Conservation (phyloP, 2,888 invertebrate species). For the Scaptomyza polygonia region DNA sequence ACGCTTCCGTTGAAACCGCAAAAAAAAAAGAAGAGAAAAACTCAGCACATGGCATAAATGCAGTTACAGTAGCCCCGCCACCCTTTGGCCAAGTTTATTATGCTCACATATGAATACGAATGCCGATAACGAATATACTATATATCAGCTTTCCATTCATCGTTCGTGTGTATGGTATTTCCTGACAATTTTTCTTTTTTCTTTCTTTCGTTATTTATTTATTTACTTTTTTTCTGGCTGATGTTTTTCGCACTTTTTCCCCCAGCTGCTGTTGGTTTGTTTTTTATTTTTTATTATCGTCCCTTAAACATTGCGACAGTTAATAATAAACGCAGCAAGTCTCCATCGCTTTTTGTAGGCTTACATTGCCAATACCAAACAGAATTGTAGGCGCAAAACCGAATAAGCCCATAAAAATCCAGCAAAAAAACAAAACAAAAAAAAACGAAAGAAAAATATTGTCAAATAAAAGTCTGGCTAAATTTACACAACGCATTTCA, state of each 20-base stretch:
- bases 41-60: constrained; percentile 23
- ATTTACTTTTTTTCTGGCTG: too few relatives aligned
- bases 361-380: constrained; percentile 27
- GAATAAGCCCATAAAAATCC: constrained; percentile 58
- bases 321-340: constrained; percentile 71
- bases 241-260: constrained; percentile 32
- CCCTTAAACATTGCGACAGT: constrained; percentile 68
- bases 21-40: too few relatives aligned
- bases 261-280: constrained; percentile 21
- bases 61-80: constrained; percentile 15
- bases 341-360: constrained; percentile 14
- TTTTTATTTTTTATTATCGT: too few relatives aligned
- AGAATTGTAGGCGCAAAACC: constrained; percentile 37
- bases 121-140: constrained; percentile 1
- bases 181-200: constrained; percentile 52
- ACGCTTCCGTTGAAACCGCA: constrained; percentile 26
- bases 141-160: constrained; percentile 35
- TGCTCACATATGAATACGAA: constrained; percentile 17
- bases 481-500: constrained; percentile 77
- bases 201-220: too few relatives aligned
- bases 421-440: constrained; percentile 19
- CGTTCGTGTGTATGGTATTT: constrained; percentile 51
- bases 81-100: constrained; percentile 15
- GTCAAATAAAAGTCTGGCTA: constrained; percentile 67
- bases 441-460: constrained; percentile 48